A percentile compares a stretch with the other conserved stretches of the same genome.
phyloP scores from a whole-genome alignment of 2,888 invertebrate species.

The Tigriopus californicus region DNA sequence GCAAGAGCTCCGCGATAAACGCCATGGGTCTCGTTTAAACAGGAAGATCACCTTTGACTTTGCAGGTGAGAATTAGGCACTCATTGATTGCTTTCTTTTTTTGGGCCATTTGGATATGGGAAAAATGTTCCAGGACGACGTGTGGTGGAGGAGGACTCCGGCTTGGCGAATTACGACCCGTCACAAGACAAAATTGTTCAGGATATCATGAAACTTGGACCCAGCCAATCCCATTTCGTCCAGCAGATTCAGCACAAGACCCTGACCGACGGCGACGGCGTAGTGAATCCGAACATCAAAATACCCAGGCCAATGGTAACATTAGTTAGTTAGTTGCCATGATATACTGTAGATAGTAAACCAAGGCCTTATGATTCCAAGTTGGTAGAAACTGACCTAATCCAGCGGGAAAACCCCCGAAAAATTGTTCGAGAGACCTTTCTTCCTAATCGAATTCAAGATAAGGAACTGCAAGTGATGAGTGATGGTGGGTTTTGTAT shows the following conservation, averaged over 20 bases:
- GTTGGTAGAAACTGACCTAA: background rate
- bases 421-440: no score
- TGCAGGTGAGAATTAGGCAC: no score
- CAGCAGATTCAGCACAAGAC: background rate
- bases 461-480: conserved; percentile 57
- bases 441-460: conserved; percentile 33
- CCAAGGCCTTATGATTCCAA: no score
- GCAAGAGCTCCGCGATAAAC: conserved; percentile 43
- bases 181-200: conserved; percentile 27
- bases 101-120: no score
- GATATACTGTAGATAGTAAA: no score
- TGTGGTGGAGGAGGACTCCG: conserved; percentile 28
- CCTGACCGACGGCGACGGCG: background rate
- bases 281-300: background rate
- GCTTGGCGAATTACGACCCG: conserved; percentile 27
- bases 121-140: conserved; percentile 23
- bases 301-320: background rate
- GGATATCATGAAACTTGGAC: conserved; percentile 28
- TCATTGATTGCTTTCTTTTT: no score
- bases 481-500: conserved; percentile 67
- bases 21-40: conserved; percentile 44
- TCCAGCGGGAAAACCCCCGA: background rate
- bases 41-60: conserved; percentile 59
- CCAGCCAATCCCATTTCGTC: no score
- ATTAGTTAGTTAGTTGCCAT: background rate